Percentiles rank a stretch among this genome's conserved stretches.
Evolutionary conservation across 2,888 invertebrate species (phyloP).

Genomic region (Drosophila atripex): DNA sequence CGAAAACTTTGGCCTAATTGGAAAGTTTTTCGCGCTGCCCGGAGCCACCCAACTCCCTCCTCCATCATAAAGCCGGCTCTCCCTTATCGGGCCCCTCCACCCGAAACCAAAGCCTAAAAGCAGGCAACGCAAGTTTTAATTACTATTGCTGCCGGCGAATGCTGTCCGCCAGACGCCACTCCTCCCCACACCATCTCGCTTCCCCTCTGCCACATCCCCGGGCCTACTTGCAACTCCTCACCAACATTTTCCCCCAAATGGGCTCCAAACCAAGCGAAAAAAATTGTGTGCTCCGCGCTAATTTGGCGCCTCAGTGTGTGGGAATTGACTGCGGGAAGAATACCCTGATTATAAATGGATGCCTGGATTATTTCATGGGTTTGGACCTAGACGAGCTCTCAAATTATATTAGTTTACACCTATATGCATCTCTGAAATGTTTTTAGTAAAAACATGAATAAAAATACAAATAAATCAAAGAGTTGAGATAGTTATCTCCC

Average conservation of each 20-base stretch:
- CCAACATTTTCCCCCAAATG: constrained; percentile 7
- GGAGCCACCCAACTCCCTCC: constrained; percentile 27
- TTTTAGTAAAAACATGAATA: no score
- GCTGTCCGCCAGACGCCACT: constrained; percentile 44
- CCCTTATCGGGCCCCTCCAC: not conserved
- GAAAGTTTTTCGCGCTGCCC: constrained; percentile 61
- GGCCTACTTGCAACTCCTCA: not conserved
- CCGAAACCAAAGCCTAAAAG: constrained; percentile 56
- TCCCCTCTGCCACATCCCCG: not conserved
- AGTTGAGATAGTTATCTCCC: no score
- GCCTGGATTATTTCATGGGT: not conserved
- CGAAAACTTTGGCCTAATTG: constrained; percentile 68
- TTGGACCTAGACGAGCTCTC: no score
- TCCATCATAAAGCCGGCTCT: not conserved
- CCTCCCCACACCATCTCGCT: not conserved
- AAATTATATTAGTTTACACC: no score
- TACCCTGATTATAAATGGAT: constrained; percentile 17
- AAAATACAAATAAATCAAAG: no score
- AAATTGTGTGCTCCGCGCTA: constrained; percentile 52
- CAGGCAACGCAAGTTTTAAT: constrained; percentile 72
- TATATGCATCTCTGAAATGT: no score
- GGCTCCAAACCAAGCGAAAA: constrained; percentile 11
- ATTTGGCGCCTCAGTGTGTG: constrained; percentile 71
- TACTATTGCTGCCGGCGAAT: constrained; percentile 72
- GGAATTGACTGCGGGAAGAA: constrained; percentile 54